These are phyloP conservation scores for Tigriopus japonicus DNA, from an alignment of 1,140 invertebrate genomes.

Conservation along the genomic window DNA sequence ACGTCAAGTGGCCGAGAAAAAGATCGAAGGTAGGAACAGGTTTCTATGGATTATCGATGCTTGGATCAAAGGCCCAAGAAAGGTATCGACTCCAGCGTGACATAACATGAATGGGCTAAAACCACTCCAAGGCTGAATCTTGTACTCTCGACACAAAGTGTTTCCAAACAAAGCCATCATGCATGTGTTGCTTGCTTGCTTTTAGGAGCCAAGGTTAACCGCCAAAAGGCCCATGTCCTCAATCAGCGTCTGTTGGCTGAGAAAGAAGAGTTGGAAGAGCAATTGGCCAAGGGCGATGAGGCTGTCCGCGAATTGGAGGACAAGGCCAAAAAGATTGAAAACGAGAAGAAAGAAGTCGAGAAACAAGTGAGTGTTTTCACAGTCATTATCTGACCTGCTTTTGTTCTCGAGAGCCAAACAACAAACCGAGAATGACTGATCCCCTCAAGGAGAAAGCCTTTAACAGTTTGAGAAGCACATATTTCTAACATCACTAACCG, in stretches of 20 bases:
- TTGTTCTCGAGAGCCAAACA: too few species aligned
- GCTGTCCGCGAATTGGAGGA: background rate
- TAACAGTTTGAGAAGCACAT: too few species aligned
- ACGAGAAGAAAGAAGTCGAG: slow-evolving; percentile 7
- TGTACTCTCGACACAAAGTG: too few species aligned
- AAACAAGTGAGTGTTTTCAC: background rate
- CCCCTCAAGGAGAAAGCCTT: too few species aligned
- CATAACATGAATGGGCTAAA: too few species aligned
- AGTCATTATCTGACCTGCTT: too few species aligned
- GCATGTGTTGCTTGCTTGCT: background rate
- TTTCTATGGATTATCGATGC: background rate
- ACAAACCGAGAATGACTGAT: too few species aligned
- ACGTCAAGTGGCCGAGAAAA: slow-evolving; percentile 7
- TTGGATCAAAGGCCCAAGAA: too few species aligned
- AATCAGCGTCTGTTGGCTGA: slow-evolving; percentile 76
- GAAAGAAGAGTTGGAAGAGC: slow-evolving; percentile 86
- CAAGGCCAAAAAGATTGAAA: slow-evolving; percentile 9
- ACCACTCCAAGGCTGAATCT: too few species aligned
- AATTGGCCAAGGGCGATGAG: slow-evolving; percentile 43
- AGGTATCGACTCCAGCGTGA: too few species aligned
- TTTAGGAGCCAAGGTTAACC: background rate
- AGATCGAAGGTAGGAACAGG: background rate
- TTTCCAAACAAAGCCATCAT: too few species aligned
- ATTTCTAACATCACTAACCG: too few species aligned
- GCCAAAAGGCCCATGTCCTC: background rate